Conservation (phyloP, 2,113 vertebrate genomes). For the Chloropsis cyanopogon region DNA sequence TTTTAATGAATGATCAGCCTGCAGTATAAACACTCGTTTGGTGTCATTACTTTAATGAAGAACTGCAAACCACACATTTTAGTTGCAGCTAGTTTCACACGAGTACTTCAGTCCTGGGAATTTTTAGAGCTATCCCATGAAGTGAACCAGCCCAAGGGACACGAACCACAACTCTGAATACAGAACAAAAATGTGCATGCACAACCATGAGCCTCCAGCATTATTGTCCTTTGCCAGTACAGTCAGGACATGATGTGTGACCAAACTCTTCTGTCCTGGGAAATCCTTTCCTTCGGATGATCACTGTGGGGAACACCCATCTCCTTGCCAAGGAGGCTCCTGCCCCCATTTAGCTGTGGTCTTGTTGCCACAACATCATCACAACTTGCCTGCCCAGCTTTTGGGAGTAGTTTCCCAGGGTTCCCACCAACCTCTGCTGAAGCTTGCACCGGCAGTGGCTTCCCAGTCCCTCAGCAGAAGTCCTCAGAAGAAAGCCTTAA, state of each 20-base stretch:
- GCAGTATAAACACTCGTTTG: background rate
- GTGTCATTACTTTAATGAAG: conserved; percentile 8
- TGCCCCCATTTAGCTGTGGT: rapidly evolving
- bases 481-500: background rate
- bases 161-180: background rate
- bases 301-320: background rate
- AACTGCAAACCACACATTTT: background rate
- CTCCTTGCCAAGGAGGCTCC: background rate
- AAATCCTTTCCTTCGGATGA: background rate
- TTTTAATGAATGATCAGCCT: background rate
- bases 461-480: background rate
- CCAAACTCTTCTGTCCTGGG: background rate
- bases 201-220: rapidly evolving
- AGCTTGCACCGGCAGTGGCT: background rate
- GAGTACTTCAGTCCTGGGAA: background rate
- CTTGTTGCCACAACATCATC: background rate
- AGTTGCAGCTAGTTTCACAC: background rate
- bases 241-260: background rate
- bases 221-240: background rate
- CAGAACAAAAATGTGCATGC: background rate
- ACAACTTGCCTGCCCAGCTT: background rate
- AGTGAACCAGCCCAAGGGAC: background rate
- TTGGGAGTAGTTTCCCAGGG: background rate
- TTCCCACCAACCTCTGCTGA: background rate
- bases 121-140: background rate